A percentile compares a stretch with the other conserved stretches of the same genome.
These are phyloP conservation scores for Metridium senile DNA, from an alignment of 92 coral and sea anemone genomes.

Conservation along the genomic window DNA sequence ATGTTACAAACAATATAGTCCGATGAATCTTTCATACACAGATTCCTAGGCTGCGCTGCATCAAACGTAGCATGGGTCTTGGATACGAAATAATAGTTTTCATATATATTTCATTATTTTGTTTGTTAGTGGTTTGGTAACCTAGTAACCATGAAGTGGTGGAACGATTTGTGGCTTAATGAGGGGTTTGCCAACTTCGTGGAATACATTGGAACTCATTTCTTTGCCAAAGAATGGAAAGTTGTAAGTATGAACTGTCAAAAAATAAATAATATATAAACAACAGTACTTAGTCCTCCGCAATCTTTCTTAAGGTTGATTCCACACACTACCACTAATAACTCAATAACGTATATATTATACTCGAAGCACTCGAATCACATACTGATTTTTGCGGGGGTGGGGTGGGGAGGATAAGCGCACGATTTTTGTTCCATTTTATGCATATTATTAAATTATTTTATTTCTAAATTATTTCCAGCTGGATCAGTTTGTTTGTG, in stretches of 20 bases:
- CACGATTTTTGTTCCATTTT: background rate
- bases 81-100: too few relatives aligned
- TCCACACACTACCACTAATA: too few relatives aligned
- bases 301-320: too few relatives aligned
- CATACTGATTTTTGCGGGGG: background rate
- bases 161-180: constrained; percentile 93
- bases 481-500: constrained; percentile 95
- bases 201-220: constrained; percentile 90
- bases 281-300: too few relatives aligned
- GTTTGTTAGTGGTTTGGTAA: constrained; percentile 88
- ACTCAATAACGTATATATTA: too few relatives aligned
- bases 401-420: background rate
- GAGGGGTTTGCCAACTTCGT: constrained; percentile 93
- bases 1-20: too few relatives aligned
- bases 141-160: constrained; percentile 96
- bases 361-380: background rate
- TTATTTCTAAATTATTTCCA: constrained; percentile 11
- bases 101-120: background rate
- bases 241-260: constrained; percentile 72
- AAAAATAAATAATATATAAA: too few relatives aligned
- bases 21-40: too few relatives aligned
- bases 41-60: too few relatives aligned
- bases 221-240: constrained; percentile 88
- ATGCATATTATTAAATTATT: too few relatives aligned
- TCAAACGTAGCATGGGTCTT: too few relatives aligned